A percentile compares a stretch with the other conserved stretches of the same genome.
Conservation (phyloP, 64 coral and sea anemone species). For the Montipora foliosa region DNA sequence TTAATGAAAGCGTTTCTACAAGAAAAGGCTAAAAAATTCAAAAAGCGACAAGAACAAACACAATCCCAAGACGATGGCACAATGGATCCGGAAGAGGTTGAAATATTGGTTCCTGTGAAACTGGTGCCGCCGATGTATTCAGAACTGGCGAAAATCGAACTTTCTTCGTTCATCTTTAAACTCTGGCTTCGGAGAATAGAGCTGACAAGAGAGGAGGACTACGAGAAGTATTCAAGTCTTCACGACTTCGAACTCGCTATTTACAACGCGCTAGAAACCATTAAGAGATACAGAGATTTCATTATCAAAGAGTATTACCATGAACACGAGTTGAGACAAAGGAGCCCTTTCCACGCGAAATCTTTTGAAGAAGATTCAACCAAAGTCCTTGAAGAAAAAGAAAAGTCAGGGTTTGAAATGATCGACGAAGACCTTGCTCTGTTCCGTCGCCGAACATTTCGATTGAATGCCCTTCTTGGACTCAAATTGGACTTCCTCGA, state of each 20-base stretch:
- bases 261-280: slow-evolving; percentile 4
- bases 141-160: not conserved
- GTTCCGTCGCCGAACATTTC: not conserved
- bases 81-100: not conserved
- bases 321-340: not conserved
- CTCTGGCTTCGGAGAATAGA: not conserved
- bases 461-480: not conserved
- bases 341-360: not conserved
- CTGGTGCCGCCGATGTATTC: not conserved
- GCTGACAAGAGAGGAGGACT: not conserved
- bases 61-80: not conserved
- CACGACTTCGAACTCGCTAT: slow-evolving; percentile 15
- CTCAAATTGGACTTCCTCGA: slow-evolving; percentile 33
- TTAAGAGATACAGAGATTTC: not conserved
- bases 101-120: not conserved
- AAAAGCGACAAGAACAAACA: no score
- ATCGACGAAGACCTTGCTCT: not conserved
- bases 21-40: not conserved
- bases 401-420: slow-evolving; percentile 33
- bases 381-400: not conserved
- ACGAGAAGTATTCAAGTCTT: not conserved
- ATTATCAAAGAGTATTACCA: not conserved
- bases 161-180: not conserved
- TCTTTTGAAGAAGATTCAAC: not conserved
- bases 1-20: not conserved